phyloP scores from a whole-genome alignment of 2,797 vertebrate species.

The Ispidina lecontei region DNA sequence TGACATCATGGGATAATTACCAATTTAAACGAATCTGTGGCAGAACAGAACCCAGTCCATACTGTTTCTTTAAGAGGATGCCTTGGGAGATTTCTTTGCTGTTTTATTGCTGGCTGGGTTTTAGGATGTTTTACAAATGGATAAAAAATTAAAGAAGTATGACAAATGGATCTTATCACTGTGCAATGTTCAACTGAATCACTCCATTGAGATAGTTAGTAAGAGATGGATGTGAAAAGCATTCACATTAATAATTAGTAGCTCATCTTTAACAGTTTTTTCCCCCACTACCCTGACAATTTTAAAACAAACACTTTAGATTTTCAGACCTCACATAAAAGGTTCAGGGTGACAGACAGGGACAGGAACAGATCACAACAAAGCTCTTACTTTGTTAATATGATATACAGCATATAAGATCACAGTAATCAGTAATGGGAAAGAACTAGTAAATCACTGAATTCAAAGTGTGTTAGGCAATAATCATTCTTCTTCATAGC shows the following conservation, averaged over 20 bases:
- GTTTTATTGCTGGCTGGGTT: conserved; percentile 23
- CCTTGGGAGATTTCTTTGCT: conserved; percentile 22
- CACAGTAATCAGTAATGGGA: not conserved
- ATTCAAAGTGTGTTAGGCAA: not conserved
- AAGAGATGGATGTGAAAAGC: conserved; percentile 56
- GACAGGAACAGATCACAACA: not conserved
- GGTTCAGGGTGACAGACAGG: not conserved
- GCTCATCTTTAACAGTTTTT: conserved; percentile 5
- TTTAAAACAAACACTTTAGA: not conserved
- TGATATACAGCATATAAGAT: not conserved
- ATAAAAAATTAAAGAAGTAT: conserved; percentile 63
- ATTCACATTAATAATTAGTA: conserved; percentile 58
- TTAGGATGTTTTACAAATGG: conserved; percentile 55
- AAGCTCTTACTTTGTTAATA: not conserved
- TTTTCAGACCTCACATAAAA: conserved; percentile 6
- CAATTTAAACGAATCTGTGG: conserved; percentile 15
- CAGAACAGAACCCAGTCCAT: conserved; percentile 25
- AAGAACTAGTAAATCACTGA: conserved; percentile 1
- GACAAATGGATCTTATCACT: conserved; percentile 64
- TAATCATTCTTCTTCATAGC: not conserved
- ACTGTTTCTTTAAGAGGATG: conserved; percentile 11
- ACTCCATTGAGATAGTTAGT: conserved; percentile 59
- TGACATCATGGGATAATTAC: conserved; percentile 47
- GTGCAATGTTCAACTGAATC: conserved; percentile 21
- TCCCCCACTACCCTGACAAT: not conserved